Evolutionary conservation across 2,888 invertebrate species (phyloP).

Genomic region (Cremastobaeus sp.): DNA sequence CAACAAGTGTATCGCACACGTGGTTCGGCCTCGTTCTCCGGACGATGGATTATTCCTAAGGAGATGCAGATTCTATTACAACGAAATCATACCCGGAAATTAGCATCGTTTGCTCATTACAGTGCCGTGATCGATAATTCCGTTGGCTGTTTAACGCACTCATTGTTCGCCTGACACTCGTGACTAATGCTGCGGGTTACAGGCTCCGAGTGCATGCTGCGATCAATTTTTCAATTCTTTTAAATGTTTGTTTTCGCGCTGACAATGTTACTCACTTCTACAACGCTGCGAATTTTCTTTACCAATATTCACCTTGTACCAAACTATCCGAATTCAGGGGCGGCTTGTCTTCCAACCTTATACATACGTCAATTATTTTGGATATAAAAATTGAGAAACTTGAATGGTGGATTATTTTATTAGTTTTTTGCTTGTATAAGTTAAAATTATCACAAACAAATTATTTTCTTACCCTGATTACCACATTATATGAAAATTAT

Average conservation of each 20-base stretch:
- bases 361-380: too few relatives aligned
- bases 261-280: constrained; percentile 3
- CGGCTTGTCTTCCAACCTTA: too few relatives aligned
- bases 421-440: too few relatives aligned
- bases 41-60: constrained; percentile 62
- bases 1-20: constrained; percentile 70
- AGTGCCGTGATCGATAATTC: constrained; percentile 48
- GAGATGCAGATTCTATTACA: constrained; percentile 55
- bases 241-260: constrained; percentile 26
- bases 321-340: too few relatives aligned
- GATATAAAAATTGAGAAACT: too few relatives aligned
- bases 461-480: too few relatives aligned
- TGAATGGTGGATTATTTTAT: too few relatives aligned
- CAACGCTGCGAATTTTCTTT: constrained; percentile 14
- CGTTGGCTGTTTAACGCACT: constrained; percentile 48
- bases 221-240: constrained; percentile 48
- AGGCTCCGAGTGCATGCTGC: constrained; percentile 42
- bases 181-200: constrained; percentile 42
- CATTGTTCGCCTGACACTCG: constrained; percentile 47
- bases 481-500: too few relatives aligned
- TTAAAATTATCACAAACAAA: too few relatives aligned
- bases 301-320: not conserved
- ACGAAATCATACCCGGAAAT: constrained; percentile 60
- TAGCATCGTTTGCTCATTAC: constrained; percentile 66
- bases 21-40: constrained; percentile 47